Evolutionary conservation across 2,113 vertebrate species (phyloP).

Genomic region (Ailurus styani): DNA sequence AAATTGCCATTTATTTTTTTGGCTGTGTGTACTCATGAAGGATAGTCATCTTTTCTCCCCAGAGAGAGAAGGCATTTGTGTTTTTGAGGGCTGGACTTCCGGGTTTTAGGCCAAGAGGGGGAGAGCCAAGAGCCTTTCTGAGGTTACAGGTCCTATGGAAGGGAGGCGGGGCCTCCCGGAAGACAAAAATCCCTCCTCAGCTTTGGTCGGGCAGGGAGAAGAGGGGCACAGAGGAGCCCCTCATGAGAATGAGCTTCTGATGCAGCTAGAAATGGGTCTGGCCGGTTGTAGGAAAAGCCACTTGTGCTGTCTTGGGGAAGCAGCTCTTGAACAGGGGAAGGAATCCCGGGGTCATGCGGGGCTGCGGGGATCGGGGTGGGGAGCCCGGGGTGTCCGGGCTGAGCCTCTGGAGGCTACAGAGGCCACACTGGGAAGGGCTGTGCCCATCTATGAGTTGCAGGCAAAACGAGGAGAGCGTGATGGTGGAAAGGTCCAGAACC

Average conservation of each 20-base stretch:
- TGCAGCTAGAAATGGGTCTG: too few relatives aligned
- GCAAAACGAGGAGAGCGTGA: not conserved
- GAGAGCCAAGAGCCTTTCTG: not conserved
- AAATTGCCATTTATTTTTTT: not conserved
- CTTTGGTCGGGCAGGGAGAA: not conserved
- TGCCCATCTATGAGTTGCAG: not conserved
- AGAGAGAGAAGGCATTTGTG: not conserved
- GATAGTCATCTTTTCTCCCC: not conserved
- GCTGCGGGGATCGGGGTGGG: not conserved
- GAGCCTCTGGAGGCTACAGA: not conserved
- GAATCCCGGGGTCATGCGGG: not conserved
- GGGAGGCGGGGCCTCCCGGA: not conserved
- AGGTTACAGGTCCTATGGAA: not conserved
- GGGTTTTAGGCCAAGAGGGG: not conserved
- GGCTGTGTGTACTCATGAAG: not conserved
- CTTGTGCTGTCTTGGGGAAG: not conserved
- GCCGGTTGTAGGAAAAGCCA: not conserved
- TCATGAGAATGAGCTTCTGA: not conserved
- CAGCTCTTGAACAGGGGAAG: not conserved
- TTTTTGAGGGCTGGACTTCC: not conserved
- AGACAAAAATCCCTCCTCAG: not conserved
- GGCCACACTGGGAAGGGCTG: not conserved
- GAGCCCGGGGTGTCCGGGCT: not conserved
- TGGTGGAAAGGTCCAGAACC: not conserved
- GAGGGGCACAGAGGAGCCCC: too few relatives aligned